Evolutionary conservation across 2,113 vertebrate species (phyloP).

Genomic region (Nyctibius bracteatus): DNA sequence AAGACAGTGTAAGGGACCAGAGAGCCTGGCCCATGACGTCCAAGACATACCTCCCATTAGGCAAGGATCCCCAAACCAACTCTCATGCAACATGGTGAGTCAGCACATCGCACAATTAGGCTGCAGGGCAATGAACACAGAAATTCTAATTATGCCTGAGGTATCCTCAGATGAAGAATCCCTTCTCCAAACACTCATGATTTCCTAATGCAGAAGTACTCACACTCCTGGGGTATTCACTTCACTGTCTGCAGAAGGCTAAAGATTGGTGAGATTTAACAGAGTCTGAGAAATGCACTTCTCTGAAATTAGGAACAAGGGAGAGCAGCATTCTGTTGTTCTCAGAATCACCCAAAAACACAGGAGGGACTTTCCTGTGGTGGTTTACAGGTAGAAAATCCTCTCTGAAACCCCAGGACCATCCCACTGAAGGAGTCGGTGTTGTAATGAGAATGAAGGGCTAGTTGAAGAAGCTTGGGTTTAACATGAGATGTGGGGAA

Average conservation of each 20-base stretch:
- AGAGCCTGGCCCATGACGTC: background rate
- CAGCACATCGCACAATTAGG: background rate
- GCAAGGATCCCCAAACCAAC: background rate
- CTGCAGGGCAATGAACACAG: background rate
- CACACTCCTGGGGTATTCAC: background rate
- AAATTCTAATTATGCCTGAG: background rate
- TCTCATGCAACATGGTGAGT: background rate
- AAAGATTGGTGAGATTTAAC: background rate
- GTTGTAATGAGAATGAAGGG: background rate
- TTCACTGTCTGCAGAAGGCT: background rate
- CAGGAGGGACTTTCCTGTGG: background rate
- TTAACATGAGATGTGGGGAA: background rate
- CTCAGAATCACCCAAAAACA: background rate
- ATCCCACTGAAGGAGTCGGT: background rate
- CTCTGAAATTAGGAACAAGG: background rate
- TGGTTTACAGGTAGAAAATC: background rate
- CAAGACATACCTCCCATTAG: background rate
- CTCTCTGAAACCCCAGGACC: background rate
- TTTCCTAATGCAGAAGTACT: background rate
- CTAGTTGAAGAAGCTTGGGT: background rate
- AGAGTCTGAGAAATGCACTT: background rate
- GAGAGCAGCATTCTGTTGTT: background rate
- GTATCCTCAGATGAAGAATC: background rate
- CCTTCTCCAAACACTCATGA: background rate
- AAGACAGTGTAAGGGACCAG: background rate